Conservation (phyloP, 2,113 vertebrate genomes). For the Saiga tatarica region DNA sequence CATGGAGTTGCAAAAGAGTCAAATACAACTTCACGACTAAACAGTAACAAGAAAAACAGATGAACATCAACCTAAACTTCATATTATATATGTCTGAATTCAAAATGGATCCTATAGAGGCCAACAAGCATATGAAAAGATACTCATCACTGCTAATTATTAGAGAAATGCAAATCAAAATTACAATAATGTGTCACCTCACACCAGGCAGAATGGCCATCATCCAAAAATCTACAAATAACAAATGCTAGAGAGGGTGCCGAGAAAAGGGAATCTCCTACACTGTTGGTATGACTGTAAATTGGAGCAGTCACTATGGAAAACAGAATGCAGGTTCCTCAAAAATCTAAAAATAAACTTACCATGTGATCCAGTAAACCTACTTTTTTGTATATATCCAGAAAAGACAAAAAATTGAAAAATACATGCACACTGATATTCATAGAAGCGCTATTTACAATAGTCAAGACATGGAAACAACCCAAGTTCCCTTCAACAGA, state of each 20-base stretch:
- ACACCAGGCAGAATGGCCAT: neutral
- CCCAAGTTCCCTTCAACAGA: neutral
- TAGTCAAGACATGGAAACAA: neutral
- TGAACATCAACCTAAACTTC: neutral
- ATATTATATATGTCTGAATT: neutral
- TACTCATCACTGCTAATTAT: neutral
- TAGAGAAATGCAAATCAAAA: neutral
- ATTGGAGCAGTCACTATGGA: neutral
- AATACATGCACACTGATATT: neutral
- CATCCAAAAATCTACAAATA: neutral
- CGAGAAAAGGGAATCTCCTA: neutral
- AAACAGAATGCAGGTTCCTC: neutral
- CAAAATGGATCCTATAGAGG: neutral
- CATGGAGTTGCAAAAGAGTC: neutral
- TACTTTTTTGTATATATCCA: neutral
- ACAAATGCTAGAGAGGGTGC: neutral
- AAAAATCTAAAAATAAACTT: neutral
- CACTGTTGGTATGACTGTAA: neutral
- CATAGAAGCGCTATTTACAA: neutral
- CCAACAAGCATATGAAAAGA: neutral
- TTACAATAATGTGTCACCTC: neutral
- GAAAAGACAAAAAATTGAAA: neutral
- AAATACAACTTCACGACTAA: accelerated
- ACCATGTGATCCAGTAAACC: neutral
- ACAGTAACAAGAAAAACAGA: neutral